Evolutionary conservation across 1,140 invertebrate genomes (phyloP), one percentile per base, ranked within the genome.

Genomic region (Drosophila gunungcola): DNA sequence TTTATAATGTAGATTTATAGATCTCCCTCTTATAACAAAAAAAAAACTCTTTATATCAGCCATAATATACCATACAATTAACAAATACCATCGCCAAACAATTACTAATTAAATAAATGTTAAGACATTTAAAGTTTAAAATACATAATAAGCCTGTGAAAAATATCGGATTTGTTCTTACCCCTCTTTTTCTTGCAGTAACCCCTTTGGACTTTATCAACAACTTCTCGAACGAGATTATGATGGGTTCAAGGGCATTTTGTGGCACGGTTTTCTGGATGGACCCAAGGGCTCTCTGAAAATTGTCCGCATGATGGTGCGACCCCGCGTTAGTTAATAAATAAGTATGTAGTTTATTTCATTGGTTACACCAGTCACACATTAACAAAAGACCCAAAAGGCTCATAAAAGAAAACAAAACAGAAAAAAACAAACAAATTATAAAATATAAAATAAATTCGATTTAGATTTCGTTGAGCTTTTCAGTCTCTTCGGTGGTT

Each of bases 231-330:
- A 80, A 3, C 73, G 84, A n/a, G 80, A 89, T 49, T 34, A 75
- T 4, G 84, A 89, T 42, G 65, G 58, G 0, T 89, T 63, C 36
- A 84, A 69, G 39, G 84, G 84, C 13, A 89, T 89, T 3, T 32
- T 89, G 48, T 89, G 84, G 85, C 68, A 38, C 1, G 84, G 84
- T 0, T 89, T 89, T 13, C 69, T 90, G 0, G 69, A 89, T 11
- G 84, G 84, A 1, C 84, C 84, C 54, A 89, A 84, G 21, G 84
- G 84, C 1, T 89, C 84, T 1, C 68, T 89, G 11, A 89, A 84
- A 42, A 41, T 48, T 6, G 34, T 89, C 9, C 84, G 80, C 12
- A 62, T 89, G 58, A 27, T 78, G n/a, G 39, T 89, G 9, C 80
- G 84, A n/a, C 84, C 84, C 3, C 80, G 76, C 4, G 3, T 16